Percentiles rank a stretch among this genome's conserved stretches.
These are phyloP conservation scores for Spodoptera littoralis DNA, from an alignment of 2,888 invertebrate species.

Conservation along the genomic window DNA sequence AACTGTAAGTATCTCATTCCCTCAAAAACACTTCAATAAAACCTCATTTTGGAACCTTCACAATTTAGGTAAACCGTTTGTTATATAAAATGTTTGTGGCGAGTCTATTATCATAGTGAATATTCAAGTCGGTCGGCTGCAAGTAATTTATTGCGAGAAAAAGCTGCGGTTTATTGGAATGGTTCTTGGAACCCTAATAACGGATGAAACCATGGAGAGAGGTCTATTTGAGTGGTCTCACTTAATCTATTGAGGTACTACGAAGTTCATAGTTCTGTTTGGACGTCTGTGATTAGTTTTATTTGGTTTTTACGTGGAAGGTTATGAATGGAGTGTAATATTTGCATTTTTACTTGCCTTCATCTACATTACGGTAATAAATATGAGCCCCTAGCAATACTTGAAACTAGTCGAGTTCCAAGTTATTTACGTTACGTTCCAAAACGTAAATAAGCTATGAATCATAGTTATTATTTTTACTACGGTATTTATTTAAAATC, in stretches of 20 bases:
- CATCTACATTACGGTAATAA: too few relatives aligned
- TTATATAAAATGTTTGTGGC: conserved; percentile 22
- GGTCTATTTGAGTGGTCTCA: conserved; percentile 4
- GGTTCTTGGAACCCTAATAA: conserved; percentile 25
- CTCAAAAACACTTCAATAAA: not conserved
- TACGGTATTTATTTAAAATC: too few relatives aligned
- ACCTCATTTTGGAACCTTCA: not conserved
- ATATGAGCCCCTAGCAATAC: too few relatives aligned
- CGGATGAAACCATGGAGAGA: conserved; percentile 4
- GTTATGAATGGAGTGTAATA: too few relatives aligned
- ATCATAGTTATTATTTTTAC: too few relatives aligned
- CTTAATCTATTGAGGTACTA: not conserved
- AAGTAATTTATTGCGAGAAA: conserved; percentile 46
- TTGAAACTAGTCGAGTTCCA: too few relatives aligned
- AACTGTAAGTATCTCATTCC: too few relatives aligned
- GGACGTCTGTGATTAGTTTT: not conserved
- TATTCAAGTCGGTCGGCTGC: conserved; percentile 45
- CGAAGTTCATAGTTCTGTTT: conserved; percentile 1
- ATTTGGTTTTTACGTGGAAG: not conserved
- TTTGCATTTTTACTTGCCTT: too few relatives aligned
- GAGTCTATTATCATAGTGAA: conserved; percentile 33
- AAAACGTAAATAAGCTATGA: too few relatives aligned
- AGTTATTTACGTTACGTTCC: too few relatives aligned
- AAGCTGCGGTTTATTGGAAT: conserved; percentile 39
- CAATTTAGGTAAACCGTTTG: conserved; percentile 9